Evolutionary conservation across 2,888 invertebrate genomes (phyloP).

Genomic region (Corbicula japonica): DNA sequence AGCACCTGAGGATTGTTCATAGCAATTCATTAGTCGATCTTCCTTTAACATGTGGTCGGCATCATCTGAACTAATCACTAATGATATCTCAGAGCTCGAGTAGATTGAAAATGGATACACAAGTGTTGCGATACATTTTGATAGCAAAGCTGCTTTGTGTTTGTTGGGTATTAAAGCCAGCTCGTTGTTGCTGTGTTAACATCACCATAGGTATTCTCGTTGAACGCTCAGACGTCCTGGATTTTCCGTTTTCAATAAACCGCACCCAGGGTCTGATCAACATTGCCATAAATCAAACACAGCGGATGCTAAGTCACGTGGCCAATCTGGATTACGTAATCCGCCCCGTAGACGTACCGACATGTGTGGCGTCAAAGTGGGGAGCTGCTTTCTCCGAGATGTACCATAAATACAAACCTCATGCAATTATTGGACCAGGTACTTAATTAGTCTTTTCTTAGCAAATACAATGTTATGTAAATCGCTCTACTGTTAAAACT

Average conservation of each 20-base stretch:
- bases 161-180: too few relatives aligned
- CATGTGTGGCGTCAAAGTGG: slow-evolving; percentile 48
- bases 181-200: slow-evolving; percentile 32
- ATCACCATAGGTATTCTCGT: slow-evolving; percentile 43
- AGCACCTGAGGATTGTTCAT: too few relatives aligned
- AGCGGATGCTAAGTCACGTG: slow-evolving; percentile 26
- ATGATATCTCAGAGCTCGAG: too few relatives aligned
- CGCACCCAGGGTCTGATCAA: slow-evolving; percentile 48
- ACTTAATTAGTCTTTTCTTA: slow-evolving; percentile 17
- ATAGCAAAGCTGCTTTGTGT: too few relatives aligned
- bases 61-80: too few relatives aligned
- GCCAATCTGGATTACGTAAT: slow-evolving; percentile 46
- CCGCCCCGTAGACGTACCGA: slow-evolving; percentile 40
- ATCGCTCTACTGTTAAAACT: too few relatives aligned
- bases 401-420: slow-evolving; percentile 44
- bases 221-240: slow-evolving; percentile 41
- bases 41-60: too few relatives aligned
- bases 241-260: slow-evolving; percentile 53
- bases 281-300: slow-evolving; percentile 40
- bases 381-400: slow-evolving; percentile 64
- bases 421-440: slow-evolving; percentile 68
- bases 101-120: too few relatives aligned
- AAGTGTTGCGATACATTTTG: too few relatives aligned
- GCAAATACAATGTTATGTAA: not conserved
- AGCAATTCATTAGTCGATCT: too few relatives aligned